Percentiles rank a stretch among this genome's conserved stretches.
Evolutionary conservation across 2,888 invertebrate genomes (phyloP).

Genomic region (Hydrotaea diabolus): DNA sequence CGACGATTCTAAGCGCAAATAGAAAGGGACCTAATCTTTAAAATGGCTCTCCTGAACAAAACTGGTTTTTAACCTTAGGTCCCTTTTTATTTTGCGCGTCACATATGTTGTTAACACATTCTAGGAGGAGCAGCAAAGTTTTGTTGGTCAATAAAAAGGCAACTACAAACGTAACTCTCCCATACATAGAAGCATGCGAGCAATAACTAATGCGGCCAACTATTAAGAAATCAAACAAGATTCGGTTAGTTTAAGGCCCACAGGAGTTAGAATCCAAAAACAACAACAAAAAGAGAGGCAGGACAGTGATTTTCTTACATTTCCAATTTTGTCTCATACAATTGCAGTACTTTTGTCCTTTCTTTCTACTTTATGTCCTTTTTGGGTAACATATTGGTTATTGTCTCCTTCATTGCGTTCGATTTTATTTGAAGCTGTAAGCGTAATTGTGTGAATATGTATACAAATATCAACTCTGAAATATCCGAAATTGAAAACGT

Average conservation of each 20-base stretch:
- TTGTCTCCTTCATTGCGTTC: neutral
- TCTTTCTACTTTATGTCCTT: neutral
- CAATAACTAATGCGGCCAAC: too few relatives aligned
- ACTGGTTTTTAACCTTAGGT: too few relatives aligned
- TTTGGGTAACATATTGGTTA: slow-evolving; percentile 30
- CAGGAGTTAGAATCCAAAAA: too few relatives aligned
- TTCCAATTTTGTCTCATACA: too few relatives aligned
- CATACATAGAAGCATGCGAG: too few relatives aligned
- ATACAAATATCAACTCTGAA: neutral
- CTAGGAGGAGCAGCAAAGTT: neutral
- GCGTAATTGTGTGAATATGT: slow-evolving; percentile 4
- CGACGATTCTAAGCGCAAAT: too few relatives aligned
- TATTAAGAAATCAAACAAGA: neutral
- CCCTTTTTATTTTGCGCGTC: too few relatives aligned
- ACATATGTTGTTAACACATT: too few relatives aligned
- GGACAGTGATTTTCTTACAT: too few relatives aligned
- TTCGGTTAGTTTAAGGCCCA: neutral
- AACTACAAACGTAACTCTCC: neutral
- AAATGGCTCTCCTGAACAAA: too few relatives aligned
- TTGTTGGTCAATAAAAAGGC: neutral
- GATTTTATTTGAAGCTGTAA: neutral
- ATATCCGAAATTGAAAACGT: slow-evolving; percentile 51
- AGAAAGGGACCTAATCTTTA: too few relatives aligned
- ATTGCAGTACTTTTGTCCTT: neutral
- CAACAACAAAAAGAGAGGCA: too few relatives aligned